phyloP scores from a whole-genome alignment of 2,888 invertebrate genomes.

The Octodonta nipae region DNA sequence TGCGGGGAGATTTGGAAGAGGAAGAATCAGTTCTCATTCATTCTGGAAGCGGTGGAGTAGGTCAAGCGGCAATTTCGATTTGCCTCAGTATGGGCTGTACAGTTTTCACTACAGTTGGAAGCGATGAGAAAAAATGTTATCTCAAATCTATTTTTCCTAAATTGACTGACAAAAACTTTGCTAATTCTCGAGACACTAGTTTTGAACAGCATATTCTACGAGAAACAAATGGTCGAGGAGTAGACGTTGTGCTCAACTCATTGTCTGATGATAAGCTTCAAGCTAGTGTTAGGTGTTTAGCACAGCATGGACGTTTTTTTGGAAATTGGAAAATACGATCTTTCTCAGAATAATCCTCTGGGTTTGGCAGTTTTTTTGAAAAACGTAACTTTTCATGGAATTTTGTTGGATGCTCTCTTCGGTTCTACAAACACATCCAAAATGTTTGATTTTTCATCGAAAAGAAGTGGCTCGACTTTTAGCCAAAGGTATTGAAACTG shows the following conservation, averaged over 20 bases:
- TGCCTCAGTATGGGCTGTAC: conserved; percentile 79
- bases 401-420: conserved; percentile 52
- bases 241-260: conserved; percentile 83
- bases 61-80: conserved; percentile 91
- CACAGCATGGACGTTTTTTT: conserved; percentile 57
- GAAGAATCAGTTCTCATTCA: conserved; percentile 85
- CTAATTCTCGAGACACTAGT: conserved; percentile 63
- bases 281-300: conserved; percentile 51
- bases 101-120: conserved; percentile 87
- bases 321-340: conserved; percentile 78
- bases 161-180: conserved; percentile 48
- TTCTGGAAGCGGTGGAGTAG: conserved; percentile 91
- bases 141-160: conserved; percentile 76
- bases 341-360: conserved; percentile 50
- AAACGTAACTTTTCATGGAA: conserved; percentile 63
- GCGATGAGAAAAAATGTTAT: conserved; percentile 74
- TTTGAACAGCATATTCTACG: conserved; percentile 76
- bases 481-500: conserved; percentile 24
- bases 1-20: conserved; percentile 71
- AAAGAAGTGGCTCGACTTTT: conserved; percentile 3
- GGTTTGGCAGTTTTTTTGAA: conserved; percentile 55
- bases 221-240: conserved; percentile 73
- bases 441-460: too few species aligned
- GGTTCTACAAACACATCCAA: too few species aligned
- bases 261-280: conserved; percentile 81